Evolutionary conservation across 2,113 vertebrate genomes (phyloP).

Genomic region (Labeo catla): DNA sequence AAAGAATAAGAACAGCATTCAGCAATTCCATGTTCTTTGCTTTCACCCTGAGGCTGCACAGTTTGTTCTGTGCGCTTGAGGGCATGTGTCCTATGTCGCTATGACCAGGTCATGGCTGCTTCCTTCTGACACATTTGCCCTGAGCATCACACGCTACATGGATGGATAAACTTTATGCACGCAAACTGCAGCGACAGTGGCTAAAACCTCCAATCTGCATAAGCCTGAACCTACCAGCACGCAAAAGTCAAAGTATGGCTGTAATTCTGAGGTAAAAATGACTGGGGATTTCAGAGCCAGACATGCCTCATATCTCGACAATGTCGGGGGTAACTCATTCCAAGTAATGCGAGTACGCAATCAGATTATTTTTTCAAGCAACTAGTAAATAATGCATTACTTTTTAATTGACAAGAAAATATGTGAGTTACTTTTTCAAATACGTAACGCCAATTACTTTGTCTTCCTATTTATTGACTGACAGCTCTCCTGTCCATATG

Average conservation of each 20-base stretch:
- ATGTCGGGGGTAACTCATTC: too few species aligned
- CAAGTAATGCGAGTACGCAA: too few species aligned
- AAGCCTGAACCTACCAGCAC: background rate
- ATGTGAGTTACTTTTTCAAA: too few species aligned
- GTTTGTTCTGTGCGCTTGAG: constrained; percentile 24
- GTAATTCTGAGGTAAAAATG: background rate
- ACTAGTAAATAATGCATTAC: too few species aligned
- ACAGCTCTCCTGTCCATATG: too few species aligned
- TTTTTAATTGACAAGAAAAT: too few species aligned
- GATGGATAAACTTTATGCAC: background rate
- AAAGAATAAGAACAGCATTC: background rate
- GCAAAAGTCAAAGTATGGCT: background rate
- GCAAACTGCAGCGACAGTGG: background rate
- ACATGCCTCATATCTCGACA: background rate
- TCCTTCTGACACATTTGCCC: constrained; percentile 30
- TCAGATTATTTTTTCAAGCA: too few species aligned
- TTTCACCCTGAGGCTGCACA: background rate
- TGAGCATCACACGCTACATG: background rate
- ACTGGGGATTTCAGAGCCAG: background rate
- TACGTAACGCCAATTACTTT: too few species aligned
- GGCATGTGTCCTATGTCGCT: constrained; percentile 17
- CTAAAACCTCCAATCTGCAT: constrained; percentile 8
- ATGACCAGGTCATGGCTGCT: constrained; percentile 25
- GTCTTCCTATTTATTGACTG: too few species aligned
- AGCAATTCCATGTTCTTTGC: background rate